phyloP scores from a whole-genome alignment of 2,113 vertebrate genomes.

The Scolopax mira region DNA sequence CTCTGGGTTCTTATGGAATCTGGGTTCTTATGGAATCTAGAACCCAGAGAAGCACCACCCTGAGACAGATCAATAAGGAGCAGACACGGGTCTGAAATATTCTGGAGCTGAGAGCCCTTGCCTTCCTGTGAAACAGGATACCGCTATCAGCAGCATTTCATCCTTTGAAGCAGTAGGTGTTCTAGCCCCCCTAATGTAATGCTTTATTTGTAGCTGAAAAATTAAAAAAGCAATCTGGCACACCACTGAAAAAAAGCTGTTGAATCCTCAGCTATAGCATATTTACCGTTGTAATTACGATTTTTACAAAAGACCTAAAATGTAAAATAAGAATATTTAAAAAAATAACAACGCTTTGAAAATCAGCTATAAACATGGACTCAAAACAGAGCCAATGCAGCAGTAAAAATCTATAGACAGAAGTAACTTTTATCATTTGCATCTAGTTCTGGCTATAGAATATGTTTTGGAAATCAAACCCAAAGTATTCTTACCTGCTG shows the following conservation, averaged over 20 bases:
- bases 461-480: not conserved
- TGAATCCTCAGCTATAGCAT: not conserved
- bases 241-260: not conserved
- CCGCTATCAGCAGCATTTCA: not conserved
- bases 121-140: not conserved
- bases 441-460: not conserved
- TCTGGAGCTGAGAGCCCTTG: not conserved
- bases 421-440: not conserved
- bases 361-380: not conserved
- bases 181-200: not conserved
- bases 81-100: accelerated
- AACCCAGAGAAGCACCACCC: not conserved
- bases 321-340: not conserved
- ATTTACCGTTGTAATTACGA: not conserved
- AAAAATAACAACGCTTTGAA: not conserved
- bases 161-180: not conserved
- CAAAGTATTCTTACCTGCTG: constrained; percentile 74
- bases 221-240: not conserved
- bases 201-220: not conserved
- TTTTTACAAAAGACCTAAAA: not conserved
- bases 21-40: not conserved
- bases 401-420: not conserved
- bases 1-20: not conserved
- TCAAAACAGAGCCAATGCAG: not conserved
- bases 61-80: not conserved